Evolutionary conservation across 2,888 invertebrate genomes (phyloP).

Genomic region (Eristalinus aeneus): DNA sequence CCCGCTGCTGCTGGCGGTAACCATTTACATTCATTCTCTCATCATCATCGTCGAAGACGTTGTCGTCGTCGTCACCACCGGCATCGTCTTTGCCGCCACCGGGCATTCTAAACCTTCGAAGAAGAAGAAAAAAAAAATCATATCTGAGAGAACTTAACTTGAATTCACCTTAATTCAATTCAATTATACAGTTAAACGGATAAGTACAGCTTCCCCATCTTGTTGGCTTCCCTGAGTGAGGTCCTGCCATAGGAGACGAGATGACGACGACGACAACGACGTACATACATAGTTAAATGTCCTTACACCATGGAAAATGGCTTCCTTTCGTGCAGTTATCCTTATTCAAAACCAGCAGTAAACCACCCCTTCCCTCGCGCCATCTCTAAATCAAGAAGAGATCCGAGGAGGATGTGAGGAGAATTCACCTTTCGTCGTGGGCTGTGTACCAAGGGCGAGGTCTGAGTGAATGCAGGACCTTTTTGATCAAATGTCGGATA

Average conservation of each 20-base stretch:
- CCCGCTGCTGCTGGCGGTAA: background rate
- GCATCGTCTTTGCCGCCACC: too few species aligned
- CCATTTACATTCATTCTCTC: slow-evolving; percentile 7
- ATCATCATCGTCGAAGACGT: background rate
- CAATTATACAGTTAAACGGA: slow-evolving; percentile 70
- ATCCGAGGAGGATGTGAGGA: slow-evolving; percentile 9
- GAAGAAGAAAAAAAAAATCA: background rate
- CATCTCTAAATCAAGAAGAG: slow-evolving; percentile 13
- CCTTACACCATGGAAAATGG: slow-evolving; percentile 62
- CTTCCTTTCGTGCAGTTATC: slow-evolving; percentile 55
- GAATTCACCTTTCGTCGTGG: slow-evolving; percentile 55
- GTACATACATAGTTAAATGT: slow-evolving; percentile 58
- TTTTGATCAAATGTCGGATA: slow-evolving; percentile 67
- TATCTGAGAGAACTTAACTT: slow-evolving; percentile 42
- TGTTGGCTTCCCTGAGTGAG: slow-evolving; percentile 42
- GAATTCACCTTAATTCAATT: slow-evolving; percentile 65
- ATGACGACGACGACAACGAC: background rate
- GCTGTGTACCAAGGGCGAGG: slow-evolving; percentile 9
- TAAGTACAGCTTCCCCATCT: slow-evolving; percentile 48
- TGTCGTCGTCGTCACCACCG: background rate
- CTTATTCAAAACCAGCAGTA: background rate
- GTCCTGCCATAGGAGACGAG: background rate
- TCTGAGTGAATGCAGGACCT: slow-evolving; percentile 34
- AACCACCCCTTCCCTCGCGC: background rate
- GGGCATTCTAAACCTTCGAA: background rate